A percentile compares a stretch with the other conserved stretches of the same genome.
These are phyloP conservation scores for Drosophila pseudoobscura DNA, from an alignment of 1,140 invertebrate genomes.

Conservation along the genomic window DNA sequence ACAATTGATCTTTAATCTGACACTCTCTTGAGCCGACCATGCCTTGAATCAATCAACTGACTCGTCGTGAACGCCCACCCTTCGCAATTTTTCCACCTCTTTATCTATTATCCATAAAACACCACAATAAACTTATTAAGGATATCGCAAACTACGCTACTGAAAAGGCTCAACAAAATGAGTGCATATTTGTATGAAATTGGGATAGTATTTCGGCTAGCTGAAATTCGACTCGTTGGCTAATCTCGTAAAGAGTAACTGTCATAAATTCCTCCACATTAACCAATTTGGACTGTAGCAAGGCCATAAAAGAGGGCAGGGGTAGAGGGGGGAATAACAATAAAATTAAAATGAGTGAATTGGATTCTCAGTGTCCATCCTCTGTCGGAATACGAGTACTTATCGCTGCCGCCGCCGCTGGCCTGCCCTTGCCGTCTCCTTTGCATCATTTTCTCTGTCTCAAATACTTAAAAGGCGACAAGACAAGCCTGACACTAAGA, in stretches of 20 bases:
- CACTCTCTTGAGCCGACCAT: too few relatives aligned
- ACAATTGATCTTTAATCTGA: too few relatives aligned
- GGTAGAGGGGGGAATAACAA: conserved; percentile 32
- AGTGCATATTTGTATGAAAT: too few relatives aligned
- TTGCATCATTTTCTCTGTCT: conserved; percentile 14
- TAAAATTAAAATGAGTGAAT: conserved; percentile 80
- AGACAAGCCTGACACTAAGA: conserved; percentile 63
- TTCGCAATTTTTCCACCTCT: too few relatives aligned
- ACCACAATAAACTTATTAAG: too few relatives aligned
- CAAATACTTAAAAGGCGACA: conserved; percentile 64
- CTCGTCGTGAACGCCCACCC: too few relatives aligned
- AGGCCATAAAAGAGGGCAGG: conserved; percentile 43
- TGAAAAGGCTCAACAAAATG: too few relatives aligned
- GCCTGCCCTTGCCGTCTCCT: conserved; percentile 22
- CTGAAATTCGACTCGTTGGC: conserved; percentile 10
- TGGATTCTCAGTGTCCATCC: conserved; percentile 54
- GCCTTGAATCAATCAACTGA: too few relatives aligned
- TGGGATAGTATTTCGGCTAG: conserved; percentile 4
- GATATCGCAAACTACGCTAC: too few relatives aligned
- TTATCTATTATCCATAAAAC: too few relatives aligned
- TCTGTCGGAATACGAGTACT: too few relatives aligned
- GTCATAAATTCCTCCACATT: conserved; percentile 44
- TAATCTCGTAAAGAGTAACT: conserved; percentile 46
- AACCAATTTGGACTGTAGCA: conserved; percentile 36
- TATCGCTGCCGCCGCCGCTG: not conserved